Conservation (phyloP, 1,140 invertebrate species). For the Agrypnia vestita region DNA sequence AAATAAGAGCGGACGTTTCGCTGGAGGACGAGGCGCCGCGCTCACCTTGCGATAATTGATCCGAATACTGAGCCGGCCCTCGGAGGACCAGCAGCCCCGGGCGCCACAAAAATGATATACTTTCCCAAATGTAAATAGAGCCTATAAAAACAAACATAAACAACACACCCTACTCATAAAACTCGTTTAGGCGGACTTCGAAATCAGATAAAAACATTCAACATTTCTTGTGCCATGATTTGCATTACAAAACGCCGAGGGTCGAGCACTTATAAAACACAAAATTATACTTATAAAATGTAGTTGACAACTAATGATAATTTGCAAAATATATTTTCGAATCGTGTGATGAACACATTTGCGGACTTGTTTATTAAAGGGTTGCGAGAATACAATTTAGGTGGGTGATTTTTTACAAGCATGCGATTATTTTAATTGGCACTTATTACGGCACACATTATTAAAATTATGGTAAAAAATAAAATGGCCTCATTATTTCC, state of each 20-base stretch:
- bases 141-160: constrained; percentile 50
- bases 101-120: constrained; percentile 39
- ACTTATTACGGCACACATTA: too few relatives aligned
- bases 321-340: too few relatives aligned
- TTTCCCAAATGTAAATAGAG: constrained; percentile 45
- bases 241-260: constrained; percentile 9
- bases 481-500: too few relatives aligned
- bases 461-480: too few relatives aligned
- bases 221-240: constrained; percentile 22
- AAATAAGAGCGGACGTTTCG: constrained; percentile 1
- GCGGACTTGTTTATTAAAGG: too few relatives aligned
- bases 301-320: too few relatives aligned
- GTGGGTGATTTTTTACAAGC: too few relatives aligned
- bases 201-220: constrained; percentile 29
- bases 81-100: constrained; percentile 44
- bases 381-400: too few relatives aligned
- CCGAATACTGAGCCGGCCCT: constrained; percentile 48
- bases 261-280: neutral
- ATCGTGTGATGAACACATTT: too few relatives aligned
- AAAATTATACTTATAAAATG: too few relatives aligned
- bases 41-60: constrained; percentile 59
- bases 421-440: too few relatives aligned
- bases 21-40: neutral
- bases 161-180: constrained; percentile 49
- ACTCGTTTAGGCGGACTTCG: constrained; percentile 36